phyloP scores from a whole-genome alignment of 2,888 invertebrate species.

The Campoplex nolae region DNA sequence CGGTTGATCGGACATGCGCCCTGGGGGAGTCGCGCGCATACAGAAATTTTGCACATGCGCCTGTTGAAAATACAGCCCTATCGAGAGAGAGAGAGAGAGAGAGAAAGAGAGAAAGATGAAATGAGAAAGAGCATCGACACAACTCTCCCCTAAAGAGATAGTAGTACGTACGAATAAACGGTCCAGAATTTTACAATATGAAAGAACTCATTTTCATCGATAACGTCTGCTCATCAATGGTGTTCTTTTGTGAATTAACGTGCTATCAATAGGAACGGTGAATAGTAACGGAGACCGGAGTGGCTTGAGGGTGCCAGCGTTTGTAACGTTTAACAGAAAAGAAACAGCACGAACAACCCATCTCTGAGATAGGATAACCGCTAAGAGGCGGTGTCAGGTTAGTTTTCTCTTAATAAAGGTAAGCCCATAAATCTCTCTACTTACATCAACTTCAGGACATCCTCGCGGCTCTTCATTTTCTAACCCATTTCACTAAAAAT shows the following conservation, averaged over 20 bases:
- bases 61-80: neutral
- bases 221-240: conserved; percentile 35
- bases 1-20: conserved; percentile 53
- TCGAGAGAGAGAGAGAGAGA: conserved; percentile 20
- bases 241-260: conserved; percentile 31
- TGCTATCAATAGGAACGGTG: neutral
- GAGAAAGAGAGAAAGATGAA: conserved; percentile 21
- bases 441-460: conserved; percentile 6
- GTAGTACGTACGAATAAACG: conserved; percentile 49
- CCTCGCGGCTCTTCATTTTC: neutral
- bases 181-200: conserved; percentile 52
- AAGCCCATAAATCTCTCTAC: conserved; percentile 63
- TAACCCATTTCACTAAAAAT: neutral
- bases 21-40: conserved; percentile 36
- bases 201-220: conserved; percentile 49
- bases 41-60: conserved; percentile 51
- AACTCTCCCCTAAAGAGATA: conserved; percentile 24
- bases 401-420: conserved; percentile 74
- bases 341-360: conserved; percentile 20
- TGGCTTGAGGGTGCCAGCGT: neutral
- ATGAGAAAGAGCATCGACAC: conserved; percentile 52
- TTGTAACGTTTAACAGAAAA: neutral
- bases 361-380: conserved; percentile 30
- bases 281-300: conserved; percentile 16
- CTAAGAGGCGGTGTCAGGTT: conserved; percentile 78